A percentile compares a stretch with the other conserved stretches of the same genome.
Evolutionary conservation across 1,140 invertebrate genomes (phyloP).

Genomic region (Zeugodacus cucurbitae): DNA sequence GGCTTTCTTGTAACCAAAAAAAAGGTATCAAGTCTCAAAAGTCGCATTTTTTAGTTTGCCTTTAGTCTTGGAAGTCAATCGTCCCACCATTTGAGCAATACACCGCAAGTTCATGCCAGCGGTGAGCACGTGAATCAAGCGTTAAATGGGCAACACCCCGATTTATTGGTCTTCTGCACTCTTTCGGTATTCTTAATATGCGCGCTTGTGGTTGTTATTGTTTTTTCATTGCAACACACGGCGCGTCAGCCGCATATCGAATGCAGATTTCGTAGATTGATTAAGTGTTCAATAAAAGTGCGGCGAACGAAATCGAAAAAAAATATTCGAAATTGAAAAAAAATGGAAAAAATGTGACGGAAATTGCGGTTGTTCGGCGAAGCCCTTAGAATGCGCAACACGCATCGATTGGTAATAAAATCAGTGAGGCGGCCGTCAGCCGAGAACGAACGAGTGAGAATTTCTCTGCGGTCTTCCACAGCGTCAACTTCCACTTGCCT

Average conservation of each 20-base stretch:
- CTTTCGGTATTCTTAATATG: background rate
- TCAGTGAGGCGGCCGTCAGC: background rate
- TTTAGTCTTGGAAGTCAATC: background rate
- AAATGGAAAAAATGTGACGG: background rate
- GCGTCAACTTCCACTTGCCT: background rate
- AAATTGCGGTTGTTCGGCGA: background rate
- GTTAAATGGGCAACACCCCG: slow-evolving; percentile 34
- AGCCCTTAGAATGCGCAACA: slow-evolving; percentile 28
- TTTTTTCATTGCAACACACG: background rate
- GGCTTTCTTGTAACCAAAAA: background rate
- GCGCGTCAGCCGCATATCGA: slow-evolving; percentile 10
- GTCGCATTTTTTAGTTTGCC: background rate
- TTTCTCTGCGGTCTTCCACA: background rate
- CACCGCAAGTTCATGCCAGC: background rate
- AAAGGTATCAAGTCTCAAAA: background rate
- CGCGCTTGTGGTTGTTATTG: background rate
- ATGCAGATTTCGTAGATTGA: slow-evolving; percentile 31
- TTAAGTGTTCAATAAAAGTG: slow-evolving; percentile 18
- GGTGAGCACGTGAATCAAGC: background rate
- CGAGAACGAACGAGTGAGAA: background rate
- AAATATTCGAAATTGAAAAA: background rate
- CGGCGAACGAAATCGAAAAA: background rate
- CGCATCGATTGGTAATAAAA: slow-evolving; percentile 15
- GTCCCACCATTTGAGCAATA: background rate
- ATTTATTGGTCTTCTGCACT: background rate